Conservation (phyloP, 1,140 invertebrate species). For the Pissodes strobi region DNA sequence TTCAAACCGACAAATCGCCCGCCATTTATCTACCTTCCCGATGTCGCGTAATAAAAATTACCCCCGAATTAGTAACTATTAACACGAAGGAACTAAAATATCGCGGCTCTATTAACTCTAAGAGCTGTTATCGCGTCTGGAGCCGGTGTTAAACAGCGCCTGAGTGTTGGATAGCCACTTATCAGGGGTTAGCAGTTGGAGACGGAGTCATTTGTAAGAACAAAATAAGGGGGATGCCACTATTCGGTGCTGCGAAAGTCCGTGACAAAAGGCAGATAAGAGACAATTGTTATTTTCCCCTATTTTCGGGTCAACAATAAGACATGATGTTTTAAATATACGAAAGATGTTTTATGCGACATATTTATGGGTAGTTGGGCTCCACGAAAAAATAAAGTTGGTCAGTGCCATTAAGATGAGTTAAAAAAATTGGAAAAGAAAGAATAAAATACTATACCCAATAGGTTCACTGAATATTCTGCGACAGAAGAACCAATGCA, state of each 20-base stretch:
- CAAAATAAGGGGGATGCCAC: background rate
- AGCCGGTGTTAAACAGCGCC: slow-evolving; percentile 25
- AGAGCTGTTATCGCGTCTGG: slow-evolving; percentile 25
- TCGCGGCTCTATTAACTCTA: slow-evolving; percentile 21
- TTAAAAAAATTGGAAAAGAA: too few relatives aligned
- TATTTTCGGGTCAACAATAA: background rate
- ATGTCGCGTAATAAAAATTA: slow-evolving; percentile 21
- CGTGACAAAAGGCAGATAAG: slow-evolving; percentile 24
- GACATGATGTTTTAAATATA: too few relatives aligned
- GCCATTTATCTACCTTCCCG: slow-evolving; percentile 7
- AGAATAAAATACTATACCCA: too few relatives aligned
- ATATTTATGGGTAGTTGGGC: too few relatives aligned
- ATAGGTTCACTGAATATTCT: too few relatives aligned
- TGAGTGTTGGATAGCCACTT: slow-evolving; percentile 31
- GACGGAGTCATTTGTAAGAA: slow-evolving; percentile 19
- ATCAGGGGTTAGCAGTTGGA: slow-evolving; percentile 19
- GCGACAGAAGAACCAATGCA: too few relatives aligned
- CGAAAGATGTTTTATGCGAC: too few relatives aligned
- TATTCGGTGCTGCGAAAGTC: slow-evolving; percentile 6
- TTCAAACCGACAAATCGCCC: background rate
- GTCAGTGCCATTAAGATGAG: too few relatives aligned
- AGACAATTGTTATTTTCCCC: slow-evolving; percentile 6
- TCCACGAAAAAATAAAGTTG: too few relatives aligned
- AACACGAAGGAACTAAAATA: slow-evolving; percentile 19
- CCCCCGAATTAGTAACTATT: slow-evolving; percentile 16